These are phyloP conservation scores for Neodiprion virginianus DNA, from an alignment of 1,140 invertebrate genomes.

Conservation along the genomic window DNA sequence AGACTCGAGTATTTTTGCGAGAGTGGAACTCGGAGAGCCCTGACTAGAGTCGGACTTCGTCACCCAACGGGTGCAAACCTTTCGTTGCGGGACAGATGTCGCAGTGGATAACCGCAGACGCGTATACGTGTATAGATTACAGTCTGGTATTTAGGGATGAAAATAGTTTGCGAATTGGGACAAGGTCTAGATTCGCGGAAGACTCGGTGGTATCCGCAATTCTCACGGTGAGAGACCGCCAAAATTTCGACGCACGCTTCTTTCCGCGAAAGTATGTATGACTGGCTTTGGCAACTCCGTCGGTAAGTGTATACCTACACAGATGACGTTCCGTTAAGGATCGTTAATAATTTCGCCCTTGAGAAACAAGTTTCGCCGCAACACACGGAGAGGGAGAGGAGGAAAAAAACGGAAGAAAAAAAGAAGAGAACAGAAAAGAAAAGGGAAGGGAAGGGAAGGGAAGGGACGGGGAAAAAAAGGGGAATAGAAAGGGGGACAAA, in stretches of 20 bases:
- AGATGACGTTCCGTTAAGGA: background rate
- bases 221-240: background rate
- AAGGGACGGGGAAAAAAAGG: background rate
- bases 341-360: conserved; percentile 8
- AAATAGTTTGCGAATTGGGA: background rate
- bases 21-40: too few species aligned
- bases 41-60: too few species aligned
- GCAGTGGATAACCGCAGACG: too few species aligned
- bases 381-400: background rate
- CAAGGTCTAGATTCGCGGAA: conserved; percentile 6
- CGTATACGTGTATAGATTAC: too few species aligned
- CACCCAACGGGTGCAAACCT: too few species aligned
- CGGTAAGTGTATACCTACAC: background rate
- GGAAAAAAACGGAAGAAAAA: too few species aligned
- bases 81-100: too few species aligned
- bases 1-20: too few species aligned
- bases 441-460: too few species aligned
- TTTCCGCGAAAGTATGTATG: background rate
- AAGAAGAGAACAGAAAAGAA: too few species aligned
- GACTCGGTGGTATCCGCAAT: background rate
- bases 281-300: background rate
- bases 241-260: background rate
- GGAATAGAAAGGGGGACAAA: conserved; percentile 14
- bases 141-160: background rate
- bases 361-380: background rate